Evolutionary conservation across 2,888 invertebrate species (phyloP), one percentile per base, ranked within the genome.

Genomic region (Aethes cnicana): DNA sequence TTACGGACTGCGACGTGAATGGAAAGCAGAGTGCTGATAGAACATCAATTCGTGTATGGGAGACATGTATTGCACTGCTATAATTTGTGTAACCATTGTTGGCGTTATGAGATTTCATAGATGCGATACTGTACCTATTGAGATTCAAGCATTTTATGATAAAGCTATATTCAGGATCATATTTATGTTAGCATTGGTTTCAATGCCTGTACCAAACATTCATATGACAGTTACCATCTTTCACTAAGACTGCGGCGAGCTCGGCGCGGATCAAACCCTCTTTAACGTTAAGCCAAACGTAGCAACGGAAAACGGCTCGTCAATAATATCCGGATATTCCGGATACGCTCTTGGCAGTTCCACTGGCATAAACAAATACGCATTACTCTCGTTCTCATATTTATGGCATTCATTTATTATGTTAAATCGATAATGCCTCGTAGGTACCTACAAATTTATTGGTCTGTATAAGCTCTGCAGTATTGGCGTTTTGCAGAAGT

Each of bases 371-470:
- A 54, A 55, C 48, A 58, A 54, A 52, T 47, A 53, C 25, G 30
- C 46, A 52, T 55, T 52, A 48, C 43, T 46, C 41, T 25, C 7
- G n/a, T 37, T 12, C 23, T 28, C 25, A 52, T 58, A 58, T 56
- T 58, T 56, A 56, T 56, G 37, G 48, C 28, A 32, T 23, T 42
- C 48, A 54, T 58, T 49, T 52, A 35, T 58, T 56, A 52, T 44
- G 46, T 23, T 30, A 36, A 43, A 46, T 54, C 47, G 23, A 55
- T 47, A 37, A 17, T 36, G 37, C 28, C 35, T 9, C 14, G 17
- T 18, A 36, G n/a, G n/a, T n/a, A n/a, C n/a, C n/a, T n/a, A n/a
- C n/a, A n/a, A n/a, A n/a, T n/a, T n/a, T n/a, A n/a, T n/a, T n/a
- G n/a, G n/a, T 37, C 28, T 14, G 17, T 25, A 39, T 26, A 11